Percentiles rank a stretch among this genome's conserved stretches.
phyloP scores from a whole-genome alignment of 2,888 invertebrate species.

The Sinhomidia bicolor region DNA sequence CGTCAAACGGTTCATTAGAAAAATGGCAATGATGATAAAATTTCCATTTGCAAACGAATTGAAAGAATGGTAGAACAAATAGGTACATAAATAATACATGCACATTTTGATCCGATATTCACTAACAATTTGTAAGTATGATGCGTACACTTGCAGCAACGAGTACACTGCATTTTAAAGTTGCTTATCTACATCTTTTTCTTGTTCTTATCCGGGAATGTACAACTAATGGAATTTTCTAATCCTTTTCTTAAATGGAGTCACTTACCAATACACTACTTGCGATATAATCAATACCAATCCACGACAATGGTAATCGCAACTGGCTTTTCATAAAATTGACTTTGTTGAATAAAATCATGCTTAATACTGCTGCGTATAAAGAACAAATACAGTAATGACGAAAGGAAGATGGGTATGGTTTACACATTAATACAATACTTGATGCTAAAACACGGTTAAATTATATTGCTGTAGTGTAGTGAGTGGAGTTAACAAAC shows the following conservation, averaged over 20 bases:
- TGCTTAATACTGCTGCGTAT: too few species aligned
- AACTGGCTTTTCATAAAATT: background rate
- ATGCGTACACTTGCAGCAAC: background rate
- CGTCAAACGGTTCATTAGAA: background rate
- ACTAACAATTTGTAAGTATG: background rate
- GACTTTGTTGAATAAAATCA: too few species aligned
- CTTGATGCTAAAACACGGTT: too few species aligned
- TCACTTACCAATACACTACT: background rate
- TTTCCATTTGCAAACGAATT: background rate
- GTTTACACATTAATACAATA: too few species aligned
- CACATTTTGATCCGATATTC: background rate
- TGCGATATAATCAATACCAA: background rate
- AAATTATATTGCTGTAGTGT: too few species aligned
- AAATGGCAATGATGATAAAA: background rate
- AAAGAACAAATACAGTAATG: too few species aligned
- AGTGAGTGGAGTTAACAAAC: too few species aligned
- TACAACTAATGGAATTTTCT: constrained; percentile 61
- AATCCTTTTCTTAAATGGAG: constrained; percentile 35
- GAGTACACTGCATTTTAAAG: background rate
- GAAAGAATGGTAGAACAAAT: background rate
- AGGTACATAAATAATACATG: too few species aligned
- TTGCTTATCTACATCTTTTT: background rate
- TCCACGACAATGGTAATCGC: background rate
- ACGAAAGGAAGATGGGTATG: too few species aligned
- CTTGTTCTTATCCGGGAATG: constrained; percentile 57